phyloP scores from a whole-genome alignment of 2,113 vertebrate species.

The Sciurus niger region DNA sequence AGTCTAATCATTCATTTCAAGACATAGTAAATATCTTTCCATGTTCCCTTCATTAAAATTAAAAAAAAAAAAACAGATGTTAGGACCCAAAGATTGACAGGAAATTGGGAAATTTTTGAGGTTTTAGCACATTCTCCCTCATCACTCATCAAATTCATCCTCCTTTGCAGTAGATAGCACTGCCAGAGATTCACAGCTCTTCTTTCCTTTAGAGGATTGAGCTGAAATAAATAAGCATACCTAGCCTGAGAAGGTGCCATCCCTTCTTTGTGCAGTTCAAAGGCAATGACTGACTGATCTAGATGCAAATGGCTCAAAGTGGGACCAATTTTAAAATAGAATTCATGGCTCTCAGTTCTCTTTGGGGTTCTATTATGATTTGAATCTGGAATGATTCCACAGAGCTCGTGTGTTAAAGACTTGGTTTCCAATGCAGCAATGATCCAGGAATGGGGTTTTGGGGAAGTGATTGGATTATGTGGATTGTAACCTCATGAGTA shows the following conservation, averaged over 20 bases:
- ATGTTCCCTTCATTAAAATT: not conserved
- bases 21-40: not conserved
- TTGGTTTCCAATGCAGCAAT: no score
- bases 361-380: not conserved
- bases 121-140: not conserved
- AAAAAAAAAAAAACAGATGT: not conserved
- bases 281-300: not conserved
- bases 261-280: not conserved
- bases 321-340: not conserved
- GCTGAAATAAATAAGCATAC: not conserved
- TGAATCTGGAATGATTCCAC: no score
- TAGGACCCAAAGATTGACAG: not conserved
- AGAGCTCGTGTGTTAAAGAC: no score
- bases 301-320: not conserved
- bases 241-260: accelerated
- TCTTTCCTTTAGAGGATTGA: not conserved
- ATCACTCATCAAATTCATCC: not conserved
- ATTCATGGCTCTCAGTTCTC: not conserved
- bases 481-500: no score
- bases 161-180: not conserved
- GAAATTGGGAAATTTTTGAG: not conserved
- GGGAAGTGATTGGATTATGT: no score
- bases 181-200: not conserved
- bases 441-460: no score
- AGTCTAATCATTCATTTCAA: not conserved